Evolutionary conservation across 1,140 invertebrate species (phyloP), one percentile per base, ranked within the genome.

Genomic region (Euura saliciscinereae): DNA sequence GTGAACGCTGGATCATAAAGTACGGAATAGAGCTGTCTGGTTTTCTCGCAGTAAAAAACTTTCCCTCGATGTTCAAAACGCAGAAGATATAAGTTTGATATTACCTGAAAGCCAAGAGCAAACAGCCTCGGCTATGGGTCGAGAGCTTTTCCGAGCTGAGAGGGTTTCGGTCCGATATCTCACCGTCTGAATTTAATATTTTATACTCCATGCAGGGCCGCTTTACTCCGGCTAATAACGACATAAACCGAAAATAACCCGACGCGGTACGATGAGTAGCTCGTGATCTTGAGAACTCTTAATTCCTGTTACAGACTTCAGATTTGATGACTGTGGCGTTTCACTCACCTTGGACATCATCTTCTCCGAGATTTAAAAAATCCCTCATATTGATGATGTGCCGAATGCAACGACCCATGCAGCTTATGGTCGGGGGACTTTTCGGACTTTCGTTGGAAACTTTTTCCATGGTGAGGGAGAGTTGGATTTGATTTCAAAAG

Each of bases 371-470:
- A 28, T 68, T 71, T 44, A 46, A 44, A 7, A 44, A 45, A n/a
- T 65, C 66, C 2, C 66, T 75, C 13, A 45, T 68, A 6, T 70
- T 72, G 2, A 70, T 75, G 6, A 71, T 74, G 66, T 42, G 28
- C 59, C 67, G 68, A 66, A 46, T 71, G 10, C 70, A 74, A 28
- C 68, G 46, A 8, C 66, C 73, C 5, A 28, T 71, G 5, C 59
- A 65, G 10, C 45, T 75, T 2, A 44, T 65, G 8, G 70, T 74
- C 65, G 73, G 70, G 43, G 59, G 71, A 10, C 44, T 74, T 28
- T 74, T 74, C 44, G 45, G 10, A 13, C 45, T 74, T 13, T 74
- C 73, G 0, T 45, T 74, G 6, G 73, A 74, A 28, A 74, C 73
- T 2, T 74, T 74, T 71, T 71, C 71, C 8, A 65, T 64, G 13